These are phyloP conservation scores for Pungitius pungitius DNA, from an alignment of 2,113 vertebrate species.

Conservation along the genomic window DNA sequence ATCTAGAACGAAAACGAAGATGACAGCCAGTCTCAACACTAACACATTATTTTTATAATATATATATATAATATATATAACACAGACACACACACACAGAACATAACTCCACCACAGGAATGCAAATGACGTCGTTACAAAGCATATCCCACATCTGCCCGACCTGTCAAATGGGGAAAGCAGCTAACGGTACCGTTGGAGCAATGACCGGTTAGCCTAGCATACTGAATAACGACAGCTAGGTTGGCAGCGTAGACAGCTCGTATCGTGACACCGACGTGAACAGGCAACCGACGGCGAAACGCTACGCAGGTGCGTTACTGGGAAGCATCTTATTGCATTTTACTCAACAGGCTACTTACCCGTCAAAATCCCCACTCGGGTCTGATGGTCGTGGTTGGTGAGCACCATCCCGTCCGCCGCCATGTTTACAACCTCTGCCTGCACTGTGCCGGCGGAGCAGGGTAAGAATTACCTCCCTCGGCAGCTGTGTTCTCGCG, in stretches of 20 bases:
- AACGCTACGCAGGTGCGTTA: conserved; percentile 8
- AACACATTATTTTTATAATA: neutral
- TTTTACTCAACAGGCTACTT: conserved; percentile 45
- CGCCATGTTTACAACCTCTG: conserved; percentile 92
- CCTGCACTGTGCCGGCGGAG: conserved; percentile 66
- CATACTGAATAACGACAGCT: conserved; percentile 45
- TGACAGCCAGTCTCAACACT: neutral
- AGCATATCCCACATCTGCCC: conserved; percentile 5
- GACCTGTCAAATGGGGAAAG: conserved; percentile 34
- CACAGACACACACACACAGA: no score
- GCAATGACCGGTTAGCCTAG: conserved; percentile 68
- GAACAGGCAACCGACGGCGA: conserved; percentile 10
- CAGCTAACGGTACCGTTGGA: conserved; percentile 38
- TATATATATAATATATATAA: no score
- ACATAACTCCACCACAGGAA: neutral
- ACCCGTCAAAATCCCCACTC: conserved; percentile 95
- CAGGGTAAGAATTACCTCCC: neutral
- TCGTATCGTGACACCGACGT: conserved; percentile 57
- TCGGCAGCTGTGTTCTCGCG: neutral
- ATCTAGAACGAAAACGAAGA: neutral
- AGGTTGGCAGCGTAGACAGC: conserved; percentile 54
- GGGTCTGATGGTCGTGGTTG: conserved; percentile 97
- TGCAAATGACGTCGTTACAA: neutral
- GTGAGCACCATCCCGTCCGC: conserved; percentile 96
- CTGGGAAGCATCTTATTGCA: neutral